Evolutionary conservation across 2,888 invertebrate species (phyloP).

Genomic region (Agrochola macilenta): DNA sequence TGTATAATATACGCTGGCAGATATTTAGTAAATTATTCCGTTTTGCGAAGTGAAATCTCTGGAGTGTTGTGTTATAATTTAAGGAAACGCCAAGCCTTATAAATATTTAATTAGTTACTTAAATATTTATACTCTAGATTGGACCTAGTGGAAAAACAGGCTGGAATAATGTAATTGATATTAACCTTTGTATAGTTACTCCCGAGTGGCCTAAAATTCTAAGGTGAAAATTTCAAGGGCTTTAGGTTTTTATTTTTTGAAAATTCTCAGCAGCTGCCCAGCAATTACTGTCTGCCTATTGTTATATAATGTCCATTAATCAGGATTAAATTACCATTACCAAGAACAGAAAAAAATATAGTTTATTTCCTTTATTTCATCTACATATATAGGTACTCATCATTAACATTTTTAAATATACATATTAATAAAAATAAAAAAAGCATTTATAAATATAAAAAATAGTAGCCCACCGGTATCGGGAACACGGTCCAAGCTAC

Average conservation of each 20-base stretch:
- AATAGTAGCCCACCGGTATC: too few species aligned
- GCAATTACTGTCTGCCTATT: neutral
- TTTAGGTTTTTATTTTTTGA: neutral
- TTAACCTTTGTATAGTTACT: constrained; percentile 21
- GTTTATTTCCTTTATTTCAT: too few species aligned
- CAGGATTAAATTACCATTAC: neutral
- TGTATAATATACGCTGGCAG: neutral
- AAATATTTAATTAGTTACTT: constrained; percentile 61
- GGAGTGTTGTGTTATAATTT: constrained; percentile 54
- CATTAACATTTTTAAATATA: too few species aligned
- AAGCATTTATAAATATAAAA: too few species aligned
- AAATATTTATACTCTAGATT: constrained; percentile 60
- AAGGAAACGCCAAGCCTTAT: constrained; percentile 54
- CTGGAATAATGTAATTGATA: constrained; percentile 28
- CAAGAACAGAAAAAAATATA: neutral
- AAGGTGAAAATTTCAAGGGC: neutral
- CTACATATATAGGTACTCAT: too few species aligned
- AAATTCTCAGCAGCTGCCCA: neutral
- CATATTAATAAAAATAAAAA: too few species aligned
- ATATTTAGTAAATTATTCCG: constrained; percentile 58
- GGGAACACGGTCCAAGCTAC: too few species aligned
- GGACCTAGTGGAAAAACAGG: constrained; percentile 35
- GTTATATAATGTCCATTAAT: neutral
- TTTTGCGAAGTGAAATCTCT: constrained; percentile 47
- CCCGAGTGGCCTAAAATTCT: neutral